Base-by-base conservation (phyloP, 2,113 vertebrate genomes). In the Tachysurus fulvidraco region DNA sequence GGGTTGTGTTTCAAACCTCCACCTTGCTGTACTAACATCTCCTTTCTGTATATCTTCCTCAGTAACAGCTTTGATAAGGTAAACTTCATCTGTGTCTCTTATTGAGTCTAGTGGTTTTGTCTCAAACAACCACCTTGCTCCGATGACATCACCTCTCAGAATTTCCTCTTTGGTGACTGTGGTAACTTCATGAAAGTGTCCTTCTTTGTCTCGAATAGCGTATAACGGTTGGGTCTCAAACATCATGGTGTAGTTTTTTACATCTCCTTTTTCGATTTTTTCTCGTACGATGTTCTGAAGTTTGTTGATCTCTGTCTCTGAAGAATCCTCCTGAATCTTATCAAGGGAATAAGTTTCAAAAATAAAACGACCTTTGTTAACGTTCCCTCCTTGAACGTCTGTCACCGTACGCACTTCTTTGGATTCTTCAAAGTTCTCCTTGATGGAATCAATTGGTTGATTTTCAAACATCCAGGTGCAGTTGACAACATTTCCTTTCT, bases 221-320 rank as follows among this genome's bases (percentile, higher is more conserved):
- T 98, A 97, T 4, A 98, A 95, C 0, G 97, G 97, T 88, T 97
- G 96, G 16, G 95, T 96, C 94, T 98, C 97, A 93, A 98, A 98
- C 91, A 97, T 95, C 96, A 98, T 96, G 62, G 94, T 96, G 89
- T 97, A 98, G 88, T 96, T 97, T 92, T 97, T 97, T 23, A 98
- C 96, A 19, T 98, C 94, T 67, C 97, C 96, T 50, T 92, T 96
- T 67, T 95, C 94, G 50, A 92, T 92, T 74, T 97, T 95, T 30
- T 96, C 94, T 85, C 94, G 88, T 59, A 91, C 93, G 64, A 93
- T 92, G 78, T 92, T 94, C 65, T 95, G 92, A 62, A 95, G 87
- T 73, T 93, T 94, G 21, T 91, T 93, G 46, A 91, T 92, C 44
- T 95, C 91, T 2, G 84, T 91, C 77, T 92, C 92, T 0, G 93